Conservation (phyloP, 2,797 vertebrate genomes). For the Poecile montanus region DNA sequence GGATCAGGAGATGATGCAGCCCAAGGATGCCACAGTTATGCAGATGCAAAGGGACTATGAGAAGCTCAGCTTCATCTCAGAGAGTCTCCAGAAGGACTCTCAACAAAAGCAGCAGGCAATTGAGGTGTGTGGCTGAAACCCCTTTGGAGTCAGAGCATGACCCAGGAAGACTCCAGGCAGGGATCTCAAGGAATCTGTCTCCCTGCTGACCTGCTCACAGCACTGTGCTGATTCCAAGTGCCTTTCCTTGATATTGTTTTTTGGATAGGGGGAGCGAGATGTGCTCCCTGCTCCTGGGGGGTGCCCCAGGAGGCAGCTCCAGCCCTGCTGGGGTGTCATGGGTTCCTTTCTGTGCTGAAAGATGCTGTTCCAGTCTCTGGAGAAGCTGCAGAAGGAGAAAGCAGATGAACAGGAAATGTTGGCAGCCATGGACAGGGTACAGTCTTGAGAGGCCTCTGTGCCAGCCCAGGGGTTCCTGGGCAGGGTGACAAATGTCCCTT, state of each 20-base stretch:
- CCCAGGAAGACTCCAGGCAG: not conserved
- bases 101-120: not conserved
- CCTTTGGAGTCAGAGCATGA: not conserved
- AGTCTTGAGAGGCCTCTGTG: not conserved
- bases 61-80: not conserved
- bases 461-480: not conserved
- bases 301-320: not conserved
- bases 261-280: fast-evolving
- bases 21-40: fast-evolving
- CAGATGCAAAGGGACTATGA: not conserved
- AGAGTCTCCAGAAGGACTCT: not conserved
- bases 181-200: not conserved
- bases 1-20: fast-evolving
- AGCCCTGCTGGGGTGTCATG: not conserved
- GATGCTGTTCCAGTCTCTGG: constrained; percentile 78
- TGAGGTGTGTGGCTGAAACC: not conserved
- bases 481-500: not conserved
- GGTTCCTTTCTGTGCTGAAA: constrained; percentile 7
- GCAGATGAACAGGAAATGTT: constrained; percentile 78
- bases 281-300: no score
- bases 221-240: not conserved
- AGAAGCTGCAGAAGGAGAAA: constrained; percentile 81
- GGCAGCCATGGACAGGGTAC: constrained; percentile 66
- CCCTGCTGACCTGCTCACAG: not conserved
- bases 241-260: not conserved